Evolutionary conservation across 2,888 invertebrate genomes (phyloP), one percentile per base, ranked within the genome.

Genomic region (Slavum lentiscoides): DNA sequence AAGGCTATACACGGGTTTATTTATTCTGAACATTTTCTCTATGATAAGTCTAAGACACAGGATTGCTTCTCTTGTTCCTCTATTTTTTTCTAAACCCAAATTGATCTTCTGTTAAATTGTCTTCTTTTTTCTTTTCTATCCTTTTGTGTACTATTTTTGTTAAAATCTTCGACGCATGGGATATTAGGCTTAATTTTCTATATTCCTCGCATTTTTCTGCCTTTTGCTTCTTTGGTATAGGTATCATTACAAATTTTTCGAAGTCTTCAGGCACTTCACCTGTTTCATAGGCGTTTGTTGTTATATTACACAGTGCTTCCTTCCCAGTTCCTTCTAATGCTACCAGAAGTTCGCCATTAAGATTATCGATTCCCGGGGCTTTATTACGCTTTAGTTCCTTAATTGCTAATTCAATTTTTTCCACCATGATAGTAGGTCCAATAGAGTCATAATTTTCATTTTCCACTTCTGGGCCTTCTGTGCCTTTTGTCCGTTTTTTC

Each of bases 401-500:
- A 15, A 76, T 76, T 68, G 70, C 61, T 62, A 49, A 70, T 69
- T 69, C 30, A 9, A 70, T 70, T 81, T 81, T 43, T 58, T 67
- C 64, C 23, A 49, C 49, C 23, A 55, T 58, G 43, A 74, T 66
- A 39, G 64, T 76, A 53, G 67, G 53, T 75, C 53, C 67, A 15
- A 68, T 59, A 76, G 30, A 74, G 55, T 68, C 67, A 61, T 55
- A 30, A 53, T 81, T 73, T 58, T 23, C 59, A 64, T 74, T 67
- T 49, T 81, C 73, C 21, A 72, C 59, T 66, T 66, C 73, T 67
- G 49, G 55, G n/a, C n/a, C n/a, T n/a, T 67, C 53, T 74, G 30
- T 69, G 30, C 64, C 37, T 74, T 81, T 62, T 81, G 15, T 74
- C 64, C 49, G 61, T 81, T 37, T 58, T 72, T 74, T 37, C 72